Evolutionary conservation across 2,113 vertebrate species (phyloP).

Genomic region (Indicator indicator): DNA sequence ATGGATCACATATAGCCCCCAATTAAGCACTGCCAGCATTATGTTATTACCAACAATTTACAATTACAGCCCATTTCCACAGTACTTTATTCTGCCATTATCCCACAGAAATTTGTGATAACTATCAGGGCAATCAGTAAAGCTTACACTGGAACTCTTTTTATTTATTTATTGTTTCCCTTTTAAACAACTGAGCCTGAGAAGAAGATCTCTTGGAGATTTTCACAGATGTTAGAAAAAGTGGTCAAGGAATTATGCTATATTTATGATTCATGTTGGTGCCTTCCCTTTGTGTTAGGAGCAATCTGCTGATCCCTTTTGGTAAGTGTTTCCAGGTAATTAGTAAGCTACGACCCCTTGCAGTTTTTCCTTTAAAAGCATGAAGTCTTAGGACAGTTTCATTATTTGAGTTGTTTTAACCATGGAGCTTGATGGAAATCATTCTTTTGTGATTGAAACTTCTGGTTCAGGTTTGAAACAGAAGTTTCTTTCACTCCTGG

Average conservation of each 20-base stretch:
- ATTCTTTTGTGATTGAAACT: neutral
- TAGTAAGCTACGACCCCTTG: neutral
- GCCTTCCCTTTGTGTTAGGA: neutral
- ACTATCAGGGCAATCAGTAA: slow-evolving; percentile 19
- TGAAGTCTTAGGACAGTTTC: accelerated
- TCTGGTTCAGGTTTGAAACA: neutral
- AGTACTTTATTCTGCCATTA: slow-evolving; percentile 36
- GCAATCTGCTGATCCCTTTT: neutral
- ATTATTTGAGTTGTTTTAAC: neutral
- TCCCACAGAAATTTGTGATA: slow-evolving; percentile 18
- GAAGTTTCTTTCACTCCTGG: neutral
- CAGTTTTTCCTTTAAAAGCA: neutral
- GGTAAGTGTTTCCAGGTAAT: neutral
- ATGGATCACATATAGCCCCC: slow-evolving; percentile 21
- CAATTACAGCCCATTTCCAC: slow-evolving; percentile 36
- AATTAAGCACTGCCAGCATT: slow-evolving; percentile 47
- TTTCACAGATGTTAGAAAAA: slow-evolving; percentile 37
- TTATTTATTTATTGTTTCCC: neutral
- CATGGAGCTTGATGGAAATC: accelerated
- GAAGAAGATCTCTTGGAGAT: neutral
- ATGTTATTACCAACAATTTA: slow-evolving; percentile 13
- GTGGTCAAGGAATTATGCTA: neutral
- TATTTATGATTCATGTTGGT: neutral
- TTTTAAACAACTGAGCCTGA: neutral
- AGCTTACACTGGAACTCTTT: neutral